These are phyloP conservation scores for Poliocrania exsul DNA, from an alignment of 2,797 vertebrate species.

Conservation along the genomic window DNA sequence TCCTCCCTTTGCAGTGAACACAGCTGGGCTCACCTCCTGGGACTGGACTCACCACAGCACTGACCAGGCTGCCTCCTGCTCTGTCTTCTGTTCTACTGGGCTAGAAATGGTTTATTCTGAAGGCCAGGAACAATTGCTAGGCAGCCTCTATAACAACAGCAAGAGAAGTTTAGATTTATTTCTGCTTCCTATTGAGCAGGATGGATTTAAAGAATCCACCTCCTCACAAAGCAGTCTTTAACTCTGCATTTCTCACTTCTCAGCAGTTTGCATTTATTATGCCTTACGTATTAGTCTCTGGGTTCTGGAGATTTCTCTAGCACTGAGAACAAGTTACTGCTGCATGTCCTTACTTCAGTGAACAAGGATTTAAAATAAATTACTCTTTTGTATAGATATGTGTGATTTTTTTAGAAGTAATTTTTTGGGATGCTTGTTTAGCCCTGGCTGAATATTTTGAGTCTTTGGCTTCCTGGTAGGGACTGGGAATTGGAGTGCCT, in stretches of 20 bases:
- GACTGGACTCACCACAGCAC: accelerated
- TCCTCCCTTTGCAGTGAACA: not conserved
- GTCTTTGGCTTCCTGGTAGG: not conserved
- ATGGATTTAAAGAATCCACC: not conserved
- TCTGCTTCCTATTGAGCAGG: accelerated
- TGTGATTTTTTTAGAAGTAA: not conserved
- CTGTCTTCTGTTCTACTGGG: not conserved
- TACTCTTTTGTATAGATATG: not conserved
- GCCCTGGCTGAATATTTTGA: not conserved
- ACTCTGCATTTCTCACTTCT: not conserved
- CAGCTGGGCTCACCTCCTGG: not conserved
- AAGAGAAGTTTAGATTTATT: not conserved
- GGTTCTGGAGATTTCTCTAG: not conserved
- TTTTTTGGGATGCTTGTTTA: not conserved
- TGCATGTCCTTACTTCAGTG: not conserved
- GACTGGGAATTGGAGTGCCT: not conserved
- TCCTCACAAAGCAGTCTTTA: not conserved
- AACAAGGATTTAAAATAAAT: not conserved
- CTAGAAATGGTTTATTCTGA: not conserved
- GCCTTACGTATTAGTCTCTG: not conserved
- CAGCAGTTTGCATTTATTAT: not conserved
- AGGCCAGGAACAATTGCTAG: not conserved
- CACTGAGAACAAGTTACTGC: not conserved
- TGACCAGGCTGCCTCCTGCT: not conserved
- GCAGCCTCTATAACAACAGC: not conserved